phyloP scores from a whole-genome alignment of 1,140 invertebrate species.

The Platorchestia sp. region DNA sequence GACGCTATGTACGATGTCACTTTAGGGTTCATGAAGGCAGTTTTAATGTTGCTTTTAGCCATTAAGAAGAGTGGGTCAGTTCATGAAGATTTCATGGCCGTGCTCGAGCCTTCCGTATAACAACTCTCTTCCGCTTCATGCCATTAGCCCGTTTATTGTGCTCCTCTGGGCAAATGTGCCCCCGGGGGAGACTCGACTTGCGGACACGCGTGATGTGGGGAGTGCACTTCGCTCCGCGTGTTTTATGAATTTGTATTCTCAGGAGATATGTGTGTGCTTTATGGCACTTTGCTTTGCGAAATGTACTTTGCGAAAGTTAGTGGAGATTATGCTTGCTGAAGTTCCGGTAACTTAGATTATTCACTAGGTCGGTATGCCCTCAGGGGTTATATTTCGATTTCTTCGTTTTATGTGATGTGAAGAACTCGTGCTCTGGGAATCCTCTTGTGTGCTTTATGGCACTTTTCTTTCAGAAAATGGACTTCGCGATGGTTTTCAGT shows the following conservation, averaged over 20 bases:
- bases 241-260: not conserved
- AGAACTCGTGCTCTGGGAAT: not conserved
- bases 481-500: no score
- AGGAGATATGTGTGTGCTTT: not conserved
- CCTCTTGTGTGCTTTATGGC: no score
- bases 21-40: not conserved
- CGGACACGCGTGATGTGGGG: no score
- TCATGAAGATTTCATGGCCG: not conserved
- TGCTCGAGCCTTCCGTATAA: not conserved
- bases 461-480: not conserved
- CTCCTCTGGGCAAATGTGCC: not conserved
- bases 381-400: not conserved
- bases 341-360: not conserved
- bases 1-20: no score
- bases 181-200: not conserved
- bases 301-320: not conserved
- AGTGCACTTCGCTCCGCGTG: not conserved
- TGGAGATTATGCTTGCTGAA: not conserved
- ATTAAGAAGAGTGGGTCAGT: not conserved
- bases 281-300: not conserved
- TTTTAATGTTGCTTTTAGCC: not conserved
- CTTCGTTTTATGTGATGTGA: not conserved
- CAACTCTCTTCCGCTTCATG: not conserved
- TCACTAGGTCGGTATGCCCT: not conserved
- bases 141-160: not conserved